Evolutionary conservation across 2,888 invertebrate genomes (phyloP).

Genomic region (Phoenoteleia sp.): DNA sequence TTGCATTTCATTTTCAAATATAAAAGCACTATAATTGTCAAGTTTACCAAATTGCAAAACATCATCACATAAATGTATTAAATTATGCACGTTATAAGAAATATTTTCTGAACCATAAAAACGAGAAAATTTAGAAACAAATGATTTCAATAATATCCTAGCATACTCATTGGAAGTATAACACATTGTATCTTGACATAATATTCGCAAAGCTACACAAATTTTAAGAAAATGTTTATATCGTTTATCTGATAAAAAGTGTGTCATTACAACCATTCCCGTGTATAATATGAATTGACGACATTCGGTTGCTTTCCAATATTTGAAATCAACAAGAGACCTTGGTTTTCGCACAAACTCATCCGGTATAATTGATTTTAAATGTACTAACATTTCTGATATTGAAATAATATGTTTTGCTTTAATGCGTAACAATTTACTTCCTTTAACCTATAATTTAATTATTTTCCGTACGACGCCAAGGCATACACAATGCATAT

Average conservation of each 20-base stretch:
- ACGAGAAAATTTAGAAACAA: conserved; percentile 10
- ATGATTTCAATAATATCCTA: conserved; percentile 39
- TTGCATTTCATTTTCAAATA: neutral
- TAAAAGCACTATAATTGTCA: neutral
- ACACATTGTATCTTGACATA: conserved; percentile 39
- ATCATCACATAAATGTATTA: neutral
- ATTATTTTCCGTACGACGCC: conserved; percentile 1
- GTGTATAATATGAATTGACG: conserved; percentile 75
- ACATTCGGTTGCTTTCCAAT: conserved; percentile 76
- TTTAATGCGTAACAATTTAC: neutral
- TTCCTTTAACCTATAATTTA: neutral
- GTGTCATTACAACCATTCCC: conserved; percentile 73
- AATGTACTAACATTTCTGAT: neutral
- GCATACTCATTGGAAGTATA: conserved; percentile 24
- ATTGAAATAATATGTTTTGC: neutral
- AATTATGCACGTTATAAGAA: neutral
- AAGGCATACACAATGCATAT: neutral
- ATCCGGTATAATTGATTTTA: neutral
- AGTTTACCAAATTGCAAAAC: neutral
- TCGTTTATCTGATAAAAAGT: conserved; percentile 48
- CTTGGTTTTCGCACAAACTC: conserved; percentile 9
- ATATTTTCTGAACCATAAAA: neutral
- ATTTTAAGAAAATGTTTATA: conserved; percentile 74
- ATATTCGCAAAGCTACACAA: conserved; percentile 71
- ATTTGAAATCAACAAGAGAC: conserved; percentile 14